Evolutionary conservation across 2,797 vertebrate species (phyloP).

Genomic region (Poeciliopsis paucimaculata): DNA sequence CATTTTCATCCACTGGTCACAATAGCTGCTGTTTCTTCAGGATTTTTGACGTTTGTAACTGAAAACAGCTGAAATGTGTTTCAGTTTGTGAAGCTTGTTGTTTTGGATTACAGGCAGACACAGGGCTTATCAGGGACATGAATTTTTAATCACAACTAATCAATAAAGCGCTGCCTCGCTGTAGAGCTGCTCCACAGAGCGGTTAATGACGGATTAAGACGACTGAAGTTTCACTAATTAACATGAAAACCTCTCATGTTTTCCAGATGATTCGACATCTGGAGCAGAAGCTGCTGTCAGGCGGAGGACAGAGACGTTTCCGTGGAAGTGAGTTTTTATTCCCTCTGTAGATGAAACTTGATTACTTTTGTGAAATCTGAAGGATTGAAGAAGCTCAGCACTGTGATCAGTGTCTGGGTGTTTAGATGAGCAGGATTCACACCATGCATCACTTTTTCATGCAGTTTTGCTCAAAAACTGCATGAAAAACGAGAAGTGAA

Average conservation of each 20-base stretch:
- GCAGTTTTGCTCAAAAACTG: neutral
- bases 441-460: no score
- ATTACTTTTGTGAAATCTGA: neutral
- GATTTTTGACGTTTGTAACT: conserved; percentile 23
- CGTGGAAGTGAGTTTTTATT: neutral
- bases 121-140: conserved; percentile 10
- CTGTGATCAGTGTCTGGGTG: neutral
- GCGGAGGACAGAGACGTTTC: neutral
- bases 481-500: neutral
- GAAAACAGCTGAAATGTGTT: neutral
- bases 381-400: neutral
- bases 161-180: conserved; percentile 23
- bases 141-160: conserved; percentile 47
- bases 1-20: conserved; percentile 65
- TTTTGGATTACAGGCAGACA: conserved; percentile 19
- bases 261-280: conserved; percentile 32
- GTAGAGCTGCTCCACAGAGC: conserved; percentile 7
- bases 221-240: conserved; percentile 51
- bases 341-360: neutral
- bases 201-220: conserved; percentile 41
- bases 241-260: conserved; percentile 13
- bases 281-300: conserved; percentile 24
- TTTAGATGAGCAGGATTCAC: neutral
- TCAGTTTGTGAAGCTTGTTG: neutral
- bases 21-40: conserved; percentile 45